Evolutionary conservation across 2,797 vertebrate species (phyloP).

Genomic region (Discoglossus pictus): DNA sequence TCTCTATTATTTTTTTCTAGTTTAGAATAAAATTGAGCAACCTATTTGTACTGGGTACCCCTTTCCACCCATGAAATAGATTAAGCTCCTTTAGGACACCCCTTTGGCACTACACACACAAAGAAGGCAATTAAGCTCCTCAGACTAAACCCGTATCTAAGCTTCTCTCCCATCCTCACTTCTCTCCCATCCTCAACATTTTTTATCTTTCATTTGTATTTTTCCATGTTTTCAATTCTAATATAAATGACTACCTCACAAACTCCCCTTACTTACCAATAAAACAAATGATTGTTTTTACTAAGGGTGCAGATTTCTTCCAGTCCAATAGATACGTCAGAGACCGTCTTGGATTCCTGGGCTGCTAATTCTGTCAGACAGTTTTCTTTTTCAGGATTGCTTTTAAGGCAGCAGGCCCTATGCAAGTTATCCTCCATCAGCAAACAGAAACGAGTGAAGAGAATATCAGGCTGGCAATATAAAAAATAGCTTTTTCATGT

Average conservation of each 20-base stretch:
- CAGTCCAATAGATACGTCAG: neutral
- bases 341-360: conserved; percentile 4
- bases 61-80: no score
- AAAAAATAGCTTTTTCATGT: neutral
- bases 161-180: neutral
- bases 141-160: no score
- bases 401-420: conserved; percentile 10
- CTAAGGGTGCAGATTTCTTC: neutral
- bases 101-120: no score
- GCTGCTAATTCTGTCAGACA: conserved; percentile 20
- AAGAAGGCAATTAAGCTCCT: no score
- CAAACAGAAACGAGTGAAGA: conserved; percentile 2
- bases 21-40: no score
- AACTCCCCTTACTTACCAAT: conserved; percentile 2
- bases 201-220: neutral
- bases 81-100: no score
- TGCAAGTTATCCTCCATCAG: neutral
- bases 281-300: neutral
- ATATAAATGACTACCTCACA: neutral
- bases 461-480: conserved; percentile 11
- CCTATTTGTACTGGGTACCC: no score
- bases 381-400: neutral
- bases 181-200: neutral
- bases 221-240: neutral
- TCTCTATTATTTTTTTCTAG: no score